A percentile compares a stretch with the other conserved stretches of the same genome.
These are phyloP conservation scores for Herpetotheres cachinnans DNA, from an alignment of 2,113 vertebrate genomes.

Conservation along the genomic window DNA sequence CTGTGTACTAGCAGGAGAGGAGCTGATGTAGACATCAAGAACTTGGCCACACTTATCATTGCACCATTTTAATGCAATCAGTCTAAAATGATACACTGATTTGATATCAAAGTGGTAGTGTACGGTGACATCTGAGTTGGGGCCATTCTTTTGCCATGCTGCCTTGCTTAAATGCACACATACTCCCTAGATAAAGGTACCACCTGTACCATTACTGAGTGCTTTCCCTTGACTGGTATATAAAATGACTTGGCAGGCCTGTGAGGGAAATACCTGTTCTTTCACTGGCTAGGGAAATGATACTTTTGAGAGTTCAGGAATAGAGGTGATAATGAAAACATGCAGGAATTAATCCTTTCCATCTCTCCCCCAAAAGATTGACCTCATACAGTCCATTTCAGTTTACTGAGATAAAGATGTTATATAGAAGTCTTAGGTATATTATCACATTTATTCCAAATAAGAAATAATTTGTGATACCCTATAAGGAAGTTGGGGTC, in stretches of 20 bases:
- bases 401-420: not conserved
- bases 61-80: not conserved
- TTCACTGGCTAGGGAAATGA: not conserved
- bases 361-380: not conserved
- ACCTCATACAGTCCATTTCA: not conserved
- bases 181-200: not conserved
- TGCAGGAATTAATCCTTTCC: not conserved
- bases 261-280: not conserved
- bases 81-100: not conserved
- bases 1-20: not conserved
- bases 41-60: not conserved
- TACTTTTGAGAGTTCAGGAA: not conserved
- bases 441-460: not conserved
- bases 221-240: not conserved
- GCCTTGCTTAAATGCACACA: not conserved
- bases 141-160: not conserved
- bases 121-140: not conserved
- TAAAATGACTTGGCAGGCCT: not conserved
- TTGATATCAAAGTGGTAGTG: not conserved
- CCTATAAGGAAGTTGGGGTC: not conserved
- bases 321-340: not conserved
- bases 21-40: not conserved
- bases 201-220: not conserved
- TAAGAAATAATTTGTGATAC: not conserved
- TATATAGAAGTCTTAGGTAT: not conserved